Base-by-base conservation (phyloP, 2,888 invertebrate genomes). In the Drosophila monieri region DNA sequence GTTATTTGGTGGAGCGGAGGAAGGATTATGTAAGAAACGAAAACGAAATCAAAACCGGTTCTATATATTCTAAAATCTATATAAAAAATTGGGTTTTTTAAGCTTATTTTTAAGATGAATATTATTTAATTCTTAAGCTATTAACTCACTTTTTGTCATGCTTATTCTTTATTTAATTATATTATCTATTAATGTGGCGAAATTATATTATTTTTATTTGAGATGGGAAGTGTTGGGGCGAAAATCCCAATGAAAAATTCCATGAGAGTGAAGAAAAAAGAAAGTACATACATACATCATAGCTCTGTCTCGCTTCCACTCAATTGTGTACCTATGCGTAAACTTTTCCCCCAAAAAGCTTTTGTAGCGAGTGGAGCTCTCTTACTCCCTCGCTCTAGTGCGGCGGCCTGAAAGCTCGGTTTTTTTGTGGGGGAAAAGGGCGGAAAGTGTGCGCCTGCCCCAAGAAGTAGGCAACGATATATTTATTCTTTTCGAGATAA, bases 271-370 rank as follows among this genome's bases (percentile, higher is more conserved):
- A 35, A n/a, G 21, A 21, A 43, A 12, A 43, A 21, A 9, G 18
- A 43, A 43, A 43, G 21, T 21, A 43, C 39, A 39, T 18, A 39
- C 15, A 39, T 39, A 15, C 14, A 37, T 37, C 39, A 18, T 39
- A 39, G 30, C 41, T 23, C 54, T 60, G 73, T 67, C 78, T 67
- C 81, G 73, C 73, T 77, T 68, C 77, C 15, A 48, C 27, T 48
- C 12, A 27, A 30, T 23, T 86, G 78, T 84, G 76, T 86, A 80
- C 80, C 86, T 85, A 86, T 67, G 72, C 72, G 75, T 74, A 66
- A 55, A 86, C 80, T 85, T 80, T 81, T 83, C 2, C 9, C 67
- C 4, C 21, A 23, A n/a, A 39, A n/a, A 35, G 35, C 18, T 41
- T 41, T 41, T 66, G 21, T 3, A 23, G 21, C 21, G 21, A 23